Evolutionary conservation across 2,113 vertebrate species (phyloP), one percentile per base, ranked within the genome.

Genomic region (Heterotis niloticus): DNA sequence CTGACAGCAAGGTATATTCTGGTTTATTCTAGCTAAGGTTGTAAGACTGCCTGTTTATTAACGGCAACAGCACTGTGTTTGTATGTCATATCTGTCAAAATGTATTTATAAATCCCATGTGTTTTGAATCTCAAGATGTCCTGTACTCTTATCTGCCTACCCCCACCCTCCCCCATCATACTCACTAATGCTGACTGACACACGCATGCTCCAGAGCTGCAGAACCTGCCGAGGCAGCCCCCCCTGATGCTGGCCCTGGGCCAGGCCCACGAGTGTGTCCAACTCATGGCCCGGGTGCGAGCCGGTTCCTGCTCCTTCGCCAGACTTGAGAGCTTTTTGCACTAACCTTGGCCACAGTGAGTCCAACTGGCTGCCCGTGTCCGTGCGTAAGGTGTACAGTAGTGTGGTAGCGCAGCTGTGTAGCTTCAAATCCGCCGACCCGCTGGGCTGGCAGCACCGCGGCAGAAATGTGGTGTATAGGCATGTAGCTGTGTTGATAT

Each of bases 251-350:
- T 99, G 9, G 97, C 97, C 18, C 87, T 99, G 84, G 97, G 97
- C 85, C 97, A 99, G 90, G 96, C 96, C 87, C 96, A 97, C 0
- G 97, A 99, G 90, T 99, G 97, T 85, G 91, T 99, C 84, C 95
- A 96, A 88, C 96, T 98, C 72, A 99, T 99, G 97, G 96, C 97
- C 66, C 94, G 93, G 0, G 95, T 96, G 71, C 96, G 96, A 76
- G 92, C 97, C 82, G 97, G 97, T 65, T 98, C 97, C 85, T 99
- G 97, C 88, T 98, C 97, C 83, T 99, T 99, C 80, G 97, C 97
- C 95, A 97, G 96, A 95, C 94, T 98, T 14, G 97, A 99, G 69
- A 96, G 97, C 92, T 99, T 98, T 94, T 95, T 99, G 96, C 96
- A 98, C 95, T 99, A 97, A 92, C 94, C 87, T 87, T 65, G 79